phyloP scores from a whole-genome alignment of 2,113 vertebrate species.

The Bubo scandiacus region DNA sequence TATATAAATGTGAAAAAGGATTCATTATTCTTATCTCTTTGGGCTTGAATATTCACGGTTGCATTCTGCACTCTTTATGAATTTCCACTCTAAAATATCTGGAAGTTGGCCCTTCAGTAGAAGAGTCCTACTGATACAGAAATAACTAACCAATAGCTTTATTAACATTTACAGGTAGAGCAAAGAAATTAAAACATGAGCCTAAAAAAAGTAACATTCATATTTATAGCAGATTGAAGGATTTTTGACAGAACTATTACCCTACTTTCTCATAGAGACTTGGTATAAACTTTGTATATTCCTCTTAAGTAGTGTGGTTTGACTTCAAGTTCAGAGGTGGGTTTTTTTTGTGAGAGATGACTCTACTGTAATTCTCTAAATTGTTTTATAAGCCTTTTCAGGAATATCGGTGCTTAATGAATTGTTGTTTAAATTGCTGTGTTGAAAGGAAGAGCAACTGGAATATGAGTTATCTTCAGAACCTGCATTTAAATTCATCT shows the following conservation, averaged over 20 bases:
- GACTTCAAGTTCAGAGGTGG: background rate
- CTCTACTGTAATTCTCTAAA: background rate
- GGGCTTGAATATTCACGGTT: background rate
- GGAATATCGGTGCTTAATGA: background rate
- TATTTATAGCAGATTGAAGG: conserved; percentile 77
- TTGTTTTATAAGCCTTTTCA: background rate
- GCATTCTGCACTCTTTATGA: background rate
- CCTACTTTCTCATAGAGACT: conserved; percentile 85
- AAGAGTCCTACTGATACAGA: background rate
- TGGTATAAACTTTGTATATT: conserved; percentile 1
- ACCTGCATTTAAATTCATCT: background rate
- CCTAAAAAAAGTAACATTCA: conserved; percentile 80
- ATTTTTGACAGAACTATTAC: conserved; percentile 83
- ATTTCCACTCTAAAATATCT: background rate
- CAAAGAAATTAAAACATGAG: conserved; percentile 85
- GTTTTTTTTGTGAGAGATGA: background rate
- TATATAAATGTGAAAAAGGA: background rate
- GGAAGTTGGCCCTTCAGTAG: background rate
- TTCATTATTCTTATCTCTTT: background rate
- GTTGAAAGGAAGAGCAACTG: background rate
- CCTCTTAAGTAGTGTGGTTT: background rate
- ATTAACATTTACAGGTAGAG: conserved; percentile 74
- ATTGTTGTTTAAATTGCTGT: background rate
- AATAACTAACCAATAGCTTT: background rate
- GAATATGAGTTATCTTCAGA: background rate